Percentiles rank a stretch among this genome's conserved stretches.
phyloP scores from a whole-genome alignment of 2,113 vertebrate genomes.

The Ascaphus truei region DNA sequence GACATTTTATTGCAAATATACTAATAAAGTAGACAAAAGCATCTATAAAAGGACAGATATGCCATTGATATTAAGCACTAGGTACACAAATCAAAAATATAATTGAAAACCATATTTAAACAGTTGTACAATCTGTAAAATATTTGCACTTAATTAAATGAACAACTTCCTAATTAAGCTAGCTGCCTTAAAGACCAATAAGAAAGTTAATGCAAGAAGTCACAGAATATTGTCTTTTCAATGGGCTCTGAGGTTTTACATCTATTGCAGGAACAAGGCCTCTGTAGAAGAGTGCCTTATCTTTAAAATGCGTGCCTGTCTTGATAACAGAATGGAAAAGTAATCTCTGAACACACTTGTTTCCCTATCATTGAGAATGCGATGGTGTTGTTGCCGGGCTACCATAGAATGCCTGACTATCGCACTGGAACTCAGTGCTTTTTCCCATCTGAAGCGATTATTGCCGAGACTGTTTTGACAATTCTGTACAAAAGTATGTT shows the following conservation, averaged over 20 bases:
- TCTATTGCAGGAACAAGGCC: constrained; percentile 14
- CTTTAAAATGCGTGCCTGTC: constrained; percentile 22
- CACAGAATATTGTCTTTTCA: constrained; percentile 9
- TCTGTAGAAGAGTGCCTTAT: constrained; percentile 21
- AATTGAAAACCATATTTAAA: constrained; percentile 4
- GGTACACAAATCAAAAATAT: neutral
- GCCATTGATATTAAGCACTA: neutral
- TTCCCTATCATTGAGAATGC: constrained; percentile 28
- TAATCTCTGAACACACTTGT: constrained; percentile 33
- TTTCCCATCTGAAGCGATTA: constrained; percentile 15
- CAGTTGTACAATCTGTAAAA: constrained; percentile 7
- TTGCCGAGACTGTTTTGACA: constrained; percentile 15
- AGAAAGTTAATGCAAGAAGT: neutral
- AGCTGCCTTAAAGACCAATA: constrained; percentile 11
- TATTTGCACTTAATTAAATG: constrained; percentile 34
- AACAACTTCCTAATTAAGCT: constrained; percentile 18
- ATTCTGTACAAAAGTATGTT: neutral
- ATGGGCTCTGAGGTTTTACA: constrained; percentile 5
- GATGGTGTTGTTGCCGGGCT: constrained; percentile 20
- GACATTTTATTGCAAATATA: neutral
- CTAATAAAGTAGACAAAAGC: neutral
- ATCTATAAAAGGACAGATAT: neutral
- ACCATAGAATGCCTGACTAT: constrained; percentile 14
- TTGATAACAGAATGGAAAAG: constrained; percentile 32
- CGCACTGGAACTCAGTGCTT: neutral